A percentile compares a stretch with the other conserved stretches of the same genome.
These are phyloP conservation scores for Carapus acus DNA, from an alignment of 2,797 vertebrate genomes.

Conservation along the genomic window DNA sequence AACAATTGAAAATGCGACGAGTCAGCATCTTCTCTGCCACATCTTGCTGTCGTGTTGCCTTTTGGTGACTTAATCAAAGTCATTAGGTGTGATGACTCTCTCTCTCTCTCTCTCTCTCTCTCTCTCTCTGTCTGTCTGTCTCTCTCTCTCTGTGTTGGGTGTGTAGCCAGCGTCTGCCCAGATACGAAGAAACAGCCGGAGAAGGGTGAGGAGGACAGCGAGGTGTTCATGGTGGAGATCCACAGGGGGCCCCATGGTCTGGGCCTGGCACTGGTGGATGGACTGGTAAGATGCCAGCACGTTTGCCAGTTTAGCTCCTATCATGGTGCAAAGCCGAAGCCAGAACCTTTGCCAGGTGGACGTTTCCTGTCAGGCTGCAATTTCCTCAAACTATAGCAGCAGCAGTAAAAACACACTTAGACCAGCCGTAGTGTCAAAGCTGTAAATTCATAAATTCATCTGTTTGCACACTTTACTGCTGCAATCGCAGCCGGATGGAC, in stretches of 20 bases:
- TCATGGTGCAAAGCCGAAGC: neutral
- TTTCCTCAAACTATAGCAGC: conserved; percentile 4
- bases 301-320: neutral
- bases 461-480: conserved; percentile 21
- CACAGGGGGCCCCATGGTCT: conserved; percentile 70
- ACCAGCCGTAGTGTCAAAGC: conserved; percentile 9
- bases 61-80: too few relatives aligned
- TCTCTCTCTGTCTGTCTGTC: neutral
- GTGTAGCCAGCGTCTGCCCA: conserved; percentile 28
- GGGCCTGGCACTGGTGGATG: conserved; percentile 74
- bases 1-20: too few relatives aligned
- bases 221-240: conserved; percentile 72
- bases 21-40: too few relatives aligned
- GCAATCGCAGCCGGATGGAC: conserved; percentile 7
- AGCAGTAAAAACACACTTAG: neutral
- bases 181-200: conserved; percentile 33
- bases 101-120: too few relatives aligned
- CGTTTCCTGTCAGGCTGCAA: conserved; percentile 2
- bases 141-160: conserved; percentile 14
- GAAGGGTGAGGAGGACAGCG: conserved; percentile 50
- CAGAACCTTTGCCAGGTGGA: too few relatives aligned
- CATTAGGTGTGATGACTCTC: too few relatives aligned
- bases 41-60: too few relatives aligned
- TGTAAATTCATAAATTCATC: conserved; percentile 23
- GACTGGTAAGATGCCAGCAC: conserved; percentile 68